Evolutionary conservation across 2,797 vertebrate genomes (phyloP).

Genomic region (Fundulus diaphanus): DNA sequence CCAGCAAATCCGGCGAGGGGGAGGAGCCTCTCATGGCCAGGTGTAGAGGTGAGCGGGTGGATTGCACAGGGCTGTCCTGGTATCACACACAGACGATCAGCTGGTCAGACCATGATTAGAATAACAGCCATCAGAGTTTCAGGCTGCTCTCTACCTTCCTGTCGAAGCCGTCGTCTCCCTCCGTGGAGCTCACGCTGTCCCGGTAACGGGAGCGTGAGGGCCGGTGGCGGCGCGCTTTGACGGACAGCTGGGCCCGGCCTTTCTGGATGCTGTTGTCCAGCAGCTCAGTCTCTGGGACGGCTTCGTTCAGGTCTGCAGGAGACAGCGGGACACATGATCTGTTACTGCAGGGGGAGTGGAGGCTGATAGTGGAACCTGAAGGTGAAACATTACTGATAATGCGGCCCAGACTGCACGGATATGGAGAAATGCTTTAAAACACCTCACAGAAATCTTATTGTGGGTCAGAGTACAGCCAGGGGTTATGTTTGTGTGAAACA

Average conservation of each 20-base stretch:
- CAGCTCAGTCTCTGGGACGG: slow-evolving; percentile 89
- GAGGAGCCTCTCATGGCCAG: slow-evolving; percentile 72
- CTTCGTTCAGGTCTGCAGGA: slow-evolving; percentile 86
- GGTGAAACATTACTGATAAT: too few relatives aligned
- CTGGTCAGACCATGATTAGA: too few relatives aligned
- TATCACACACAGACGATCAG: slow-evolving; percentile 9
- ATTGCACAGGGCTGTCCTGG: slow-evolving; percentile 78
- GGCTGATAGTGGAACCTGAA: too few relatives aligned
- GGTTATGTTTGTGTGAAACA: too few relatives aligned
- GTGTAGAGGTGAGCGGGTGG: slow-evolving; percentile 81
- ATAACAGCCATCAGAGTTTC: slow-evolving; percentile 2
- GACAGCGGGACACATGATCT: not conserved
- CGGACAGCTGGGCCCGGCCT: slow-evolving; percentile 87
- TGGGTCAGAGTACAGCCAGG: too few relatives aligned
- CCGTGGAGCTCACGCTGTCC: slow-evolving; percentile 89
- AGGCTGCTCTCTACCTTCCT: slow-evolving; percentile 72
- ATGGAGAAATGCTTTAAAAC: too few relatives aligned
- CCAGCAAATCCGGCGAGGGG: slow-evolving; percentile 73
- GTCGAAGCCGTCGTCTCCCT: slow-evolving; percentile 86
- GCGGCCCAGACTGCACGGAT: too few relatives aligned
- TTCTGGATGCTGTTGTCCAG: slow-evolving; percentile 92
- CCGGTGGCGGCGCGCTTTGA: slow-evolving; percentile 84
- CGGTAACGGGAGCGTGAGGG: slow-evolving; percentile 87
- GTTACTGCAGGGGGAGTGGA: not conserved
- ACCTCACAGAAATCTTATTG: too few relatives aligned